Conservation (phyloP, 2,113 vertebrate genomes). For the Cichladusa arquata region DNA sequence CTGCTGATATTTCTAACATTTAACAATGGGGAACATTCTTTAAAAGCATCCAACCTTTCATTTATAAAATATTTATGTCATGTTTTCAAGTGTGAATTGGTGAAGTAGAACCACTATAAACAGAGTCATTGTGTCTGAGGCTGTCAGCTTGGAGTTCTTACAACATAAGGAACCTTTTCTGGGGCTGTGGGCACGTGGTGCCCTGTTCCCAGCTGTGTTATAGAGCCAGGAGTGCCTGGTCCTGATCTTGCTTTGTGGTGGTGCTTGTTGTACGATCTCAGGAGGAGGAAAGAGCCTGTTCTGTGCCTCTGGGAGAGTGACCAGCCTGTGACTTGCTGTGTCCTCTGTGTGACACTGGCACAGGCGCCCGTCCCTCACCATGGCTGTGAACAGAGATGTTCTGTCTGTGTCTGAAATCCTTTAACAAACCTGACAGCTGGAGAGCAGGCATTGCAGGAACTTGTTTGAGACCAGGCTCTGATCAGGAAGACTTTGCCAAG, state of each 20-base stretch:
- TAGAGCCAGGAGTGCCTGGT: neutral
- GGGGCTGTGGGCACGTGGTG: neutral
- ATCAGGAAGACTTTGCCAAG: neutral
- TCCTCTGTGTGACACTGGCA: neutral
- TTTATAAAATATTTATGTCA: neutral
- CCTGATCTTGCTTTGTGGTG: neutral
- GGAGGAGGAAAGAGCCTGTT: neutral
- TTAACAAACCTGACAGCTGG: neutral
- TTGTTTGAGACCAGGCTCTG: neutral
- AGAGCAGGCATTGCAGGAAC: neutral
- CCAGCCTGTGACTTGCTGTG: neutral
- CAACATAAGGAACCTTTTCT: neutral
- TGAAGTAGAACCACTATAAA: neutral
- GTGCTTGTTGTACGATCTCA: neutral
- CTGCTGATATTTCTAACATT: neutral
- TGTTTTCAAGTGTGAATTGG: neutral
- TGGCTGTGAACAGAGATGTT: neutral
- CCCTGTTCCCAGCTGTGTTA: neutral
- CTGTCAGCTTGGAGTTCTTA: neutral
- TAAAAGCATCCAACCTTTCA: neutral
- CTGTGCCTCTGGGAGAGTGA: neutral
- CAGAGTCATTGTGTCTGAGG: neutral
- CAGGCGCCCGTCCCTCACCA: fast-evolving
- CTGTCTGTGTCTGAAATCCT: neutral
- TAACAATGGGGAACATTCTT: neutral